These are phyloP conservation scores for Sebastes nivosus DNA, from an alignment of 2,797 vertebrate genomes.

Conservation along the genomic window DNA sequence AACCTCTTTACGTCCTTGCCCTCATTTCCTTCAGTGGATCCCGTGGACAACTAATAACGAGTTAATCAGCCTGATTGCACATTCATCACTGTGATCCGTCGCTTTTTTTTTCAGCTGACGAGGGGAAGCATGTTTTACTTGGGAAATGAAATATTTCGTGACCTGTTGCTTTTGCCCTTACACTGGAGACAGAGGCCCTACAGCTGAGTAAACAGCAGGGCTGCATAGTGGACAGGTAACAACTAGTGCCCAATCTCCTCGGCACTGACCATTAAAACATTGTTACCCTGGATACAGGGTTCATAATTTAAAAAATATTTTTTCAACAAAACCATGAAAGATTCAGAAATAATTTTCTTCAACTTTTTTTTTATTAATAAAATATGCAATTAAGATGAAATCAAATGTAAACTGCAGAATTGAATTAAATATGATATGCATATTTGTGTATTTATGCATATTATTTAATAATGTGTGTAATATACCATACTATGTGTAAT, in stretches of 20 bases:
- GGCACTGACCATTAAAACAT: constrained; percentile 41
- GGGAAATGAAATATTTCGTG: constrained; percentile 89
- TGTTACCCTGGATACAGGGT: not conserved
- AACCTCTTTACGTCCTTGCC: constrained; percentile 73
- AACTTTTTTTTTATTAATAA: not conserved
- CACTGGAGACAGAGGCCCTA: constrained; percentile 76
- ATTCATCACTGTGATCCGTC: constrained; percentile 84
- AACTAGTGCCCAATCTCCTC: constrained; percentile 15
- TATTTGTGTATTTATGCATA: too few relatives aligned
- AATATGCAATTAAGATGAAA: not conserved
- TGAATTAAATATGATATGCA: not conserved
- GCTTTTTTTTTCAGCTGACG: constrained; percentile 67
- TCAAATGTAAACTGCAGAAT: not conserved
- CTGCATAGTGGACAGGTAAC: constrained; percentile 74
- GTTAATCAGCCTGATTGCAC: constrained; percentile 88
- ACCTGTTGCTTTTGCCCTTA: constrained; percentile 80
- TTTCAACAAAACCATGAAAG: not conserved
- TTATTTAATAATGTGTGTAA: not conserved
- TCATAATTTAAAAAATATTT: not conserved
- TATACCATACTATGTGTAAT: not conserved
- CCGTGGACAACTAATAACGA: constrained; percentile 82
- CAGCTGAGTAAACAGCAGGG: constrained; percentile 81
- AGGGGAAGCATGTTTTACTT: constrained; percentile 84
- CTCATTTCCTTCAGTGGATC: constrained; percentile 86
- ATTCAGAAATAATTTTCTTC: not conserved